These are phyloP conservation scores for Drosophila suzukii DNA, from an alignment of 1,140 invertebrate species.

Conservation along the genomic window DNA sequence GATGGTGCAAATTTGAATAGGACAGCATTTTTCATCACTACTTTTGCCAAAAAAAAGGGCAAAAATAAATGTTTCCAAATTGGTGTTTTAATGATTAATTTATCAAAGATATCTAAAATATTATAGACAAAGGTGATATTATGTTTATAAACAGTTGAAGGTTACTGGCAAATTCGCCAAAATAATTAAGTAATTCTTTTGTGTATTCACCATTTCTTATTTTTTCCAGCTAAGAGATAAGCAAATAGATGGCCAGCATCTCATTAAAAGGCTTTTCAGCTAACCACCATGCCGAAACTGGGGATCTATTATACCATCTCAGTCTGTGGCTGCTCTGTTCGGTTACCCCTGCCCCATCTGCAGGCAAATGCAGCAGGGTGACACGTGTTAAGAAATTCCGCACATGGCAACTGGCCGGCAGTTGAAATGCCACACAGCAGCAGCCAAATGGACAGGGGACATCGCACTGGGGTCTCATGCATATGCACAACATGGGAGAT, in stretches of 20 bases:
- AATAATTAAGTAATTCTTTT: constrained; percentile 7
- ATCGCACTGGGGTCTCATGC: constrained; percentile 47
- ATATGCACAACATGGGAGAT: constrained; percentile 64
- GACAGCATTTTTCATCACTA: too few relatives aligned
- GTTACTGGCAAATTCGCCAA: not conserved
- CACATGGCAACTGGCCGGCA: constrained; percentile 63
- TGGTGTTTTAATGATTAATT: too few relatives aligned
- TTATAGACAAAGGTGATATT: too few relatives aligned
- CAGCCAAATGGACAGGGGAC: constrained; percentile 13
- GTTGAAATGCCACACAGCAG: constrained; percentile 76
- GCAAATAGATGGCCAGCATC: constrained; percentile 10
- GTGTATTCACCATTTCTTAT: not conserved
- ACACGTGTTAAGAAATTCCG: constrained; percentile 77
- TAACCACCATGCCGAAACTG: not conserved
- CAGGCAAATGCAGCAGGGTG: constrained; percentile 60
- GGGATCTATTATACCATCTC: constrained; percentile 30
- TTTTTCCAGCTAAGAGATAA: constrained; percentile 2
- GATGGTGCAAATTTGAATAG: too few relatives aligned
- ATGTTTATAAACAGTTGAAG: too few relatives aligned
- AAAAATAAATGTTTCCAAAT: too few relatives aligned
- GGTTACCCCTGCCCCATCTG: not conserved
- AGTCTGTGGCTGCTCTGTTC: not conserved
- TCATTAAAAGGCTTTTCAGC: constrained; percentile 21
- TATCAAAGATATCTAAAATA: too few relatives aligned
- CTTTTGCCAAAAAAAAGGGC: too few relatives aligned